Conservation (phyloP, 2,888 invertebrate genomes). For the Harpalus rubripes region DNA sequence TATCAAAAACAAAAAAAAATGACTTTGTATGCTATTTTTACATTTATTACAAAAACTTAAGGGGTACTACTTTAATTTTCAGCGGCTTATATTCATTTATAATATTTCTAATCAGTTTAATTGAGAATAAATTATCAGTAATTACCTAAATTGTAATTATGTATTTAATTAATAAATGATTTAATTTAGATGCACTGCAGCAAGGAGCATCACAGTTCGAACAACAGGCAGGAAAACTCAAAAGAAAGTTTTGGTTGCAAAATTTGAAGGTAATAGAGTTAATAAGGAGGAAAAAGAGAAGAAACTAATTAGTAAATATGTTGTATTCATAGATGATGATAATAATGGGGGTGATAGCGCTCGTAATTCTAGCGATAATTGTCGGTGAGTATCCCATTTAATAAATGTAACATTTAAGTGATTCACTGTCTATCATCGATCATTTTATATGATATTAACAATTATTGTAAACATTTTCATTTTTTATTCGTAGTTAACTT, state of each 20-base stretch:
- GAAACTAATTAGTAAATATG: slow-evolving; percentile 44
- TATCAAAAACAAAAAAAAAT: too few species aligned
- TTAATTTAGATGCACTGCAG: slow-evolving; percentile 89
- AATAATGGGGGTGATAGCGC: slow-evolving; percentile 92
- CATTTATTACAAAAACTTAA: too few species aligned
- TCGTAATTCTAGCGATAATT: slow-evolving; percentile 89
- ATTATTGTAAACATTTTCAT: slow-evolving; percentile 58
- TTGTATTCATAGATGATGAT: slow-evolving; percentile 87
- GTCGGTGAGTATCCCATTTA: slow-evolving; percentile 83
- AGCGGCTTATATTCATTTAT: too few species aligned
- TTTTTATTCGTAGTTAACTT: slow-evolving; percentile 76
- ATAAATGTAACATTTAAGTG: slow-evolving; percentile 13
- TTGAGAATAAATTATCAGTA: too few species aligned
- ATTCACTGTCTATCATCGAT: slow-evolving; percentile 21
- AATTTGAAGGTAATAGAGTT: slow-evolving; percentile 85
- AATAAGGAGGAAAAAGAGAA: slow-evolving; percentile 63
- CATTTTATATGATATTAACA: slow-evolving; percentile 36
- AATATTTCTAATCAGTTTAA: too few species aligned
- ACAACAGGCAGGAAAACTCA: slow-evolving; percentile 96
- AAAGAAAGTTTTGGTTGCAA: slow-evolving; percentile 98
- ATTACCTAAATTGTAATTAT: too few species aligned
- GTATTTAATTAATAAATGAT: not conserved
- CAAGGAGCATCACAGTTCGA: slow-evolving; percentile 97
- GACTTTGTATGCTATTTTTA: too few species aligned
- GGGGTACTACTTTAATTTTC: too few species aligned